These are phyloP conservation scores for Leptodactylus fuscus DNA, from an alignment of 2,113 vertebrate species.

Conservation along the genomic window DNA sequence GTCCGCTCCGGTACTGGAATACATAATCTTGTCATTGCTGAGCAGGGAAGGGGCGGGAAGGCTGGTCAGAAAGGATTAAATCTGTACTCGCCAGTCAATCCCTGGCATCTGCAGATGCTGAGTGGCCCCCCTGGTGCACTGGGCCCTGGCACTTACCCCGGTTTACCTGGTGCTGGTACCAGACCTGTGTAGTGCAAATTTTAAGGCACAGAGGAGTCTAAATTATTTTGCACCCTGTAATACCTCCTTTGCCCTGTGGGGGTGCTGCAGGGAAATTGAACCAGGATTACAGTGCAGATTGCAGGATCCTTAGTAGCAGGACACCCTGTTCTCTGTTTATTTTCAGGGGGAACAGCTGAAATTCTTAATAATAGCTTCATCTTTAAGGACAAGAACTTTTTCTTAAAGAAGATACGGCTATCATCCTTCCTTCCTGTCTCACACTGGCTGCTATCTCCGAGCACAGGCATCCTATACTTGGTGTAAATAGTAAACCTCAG, in stretches of 20 bases:
- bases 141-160: too few species aligned
- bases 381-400: not conserved
- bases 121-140: too few species aligned
- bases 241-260: not conserved
- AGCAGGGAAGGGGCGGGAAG: too few species aligned
- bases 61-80: too few species aligned
- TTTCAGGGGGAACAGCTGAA: not conserved
- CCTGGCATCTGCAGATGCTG: too few species aligned
- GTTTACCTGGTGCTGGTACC: too few species aligned
- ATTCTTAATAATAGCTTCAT: not conserved
- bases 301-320: not conserved
- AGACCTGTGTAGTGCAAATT: too few species aligned
- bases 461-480: conserved; percentile 15
- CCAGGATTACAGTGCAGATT: too few species aligned
- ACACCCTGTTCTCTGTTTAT: not conserved
- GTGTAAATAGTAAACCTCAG: not conserved
- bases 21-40: too few species aligned
- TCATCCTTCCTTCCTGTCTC: not conserved
- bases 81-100: too few species aligned
- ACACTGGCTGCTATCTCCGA: not conserved
- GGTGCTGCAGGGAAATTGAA: not conserved
- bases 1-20: too few species aligned
- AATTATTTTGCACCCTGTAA: not conserved
- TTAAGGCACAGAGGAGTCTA: not conserved
- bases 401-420: not conserved